phyloP scores from a whole-genome alignment of 2,888 invertebrate species.

The Xestia ashworthii region DNA sequence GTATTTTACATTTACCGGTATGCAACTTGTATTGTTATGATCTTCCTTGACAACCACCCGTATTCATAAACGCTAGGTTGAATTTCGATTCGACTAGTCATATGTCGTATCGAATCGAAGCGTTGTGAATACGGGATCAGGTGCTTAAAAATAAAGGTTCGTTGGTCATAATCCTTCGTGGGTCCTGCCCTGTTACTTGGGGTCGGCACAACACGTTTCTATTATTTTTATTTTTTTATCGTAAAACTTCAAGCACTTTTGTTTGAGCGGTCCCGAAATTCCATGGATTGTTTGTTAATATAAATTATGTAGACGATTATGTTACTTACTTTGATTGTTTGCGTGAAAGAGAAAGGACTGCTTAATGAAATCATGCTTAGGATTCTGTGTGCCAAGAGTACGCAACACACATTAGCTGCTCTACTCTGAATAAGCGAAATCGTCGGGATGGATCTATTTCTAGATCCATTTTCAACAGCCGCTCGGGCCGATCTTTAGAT shows the following conservation, averaged over 20 bases:
- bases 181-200: too few relatives aligned
- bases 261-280: constrained; percentile 7
- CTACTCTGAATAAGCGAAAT: too few relatives aligned
- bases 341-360: not conserved
- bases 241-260: constrained; percentile 41
- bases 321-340: constrained; percentile 26
- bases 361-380: not conserved
- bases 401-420: not conserved
- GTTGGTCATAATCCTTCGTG: not conserved
- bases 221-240: constrained; percentile 38
- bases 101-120: too few relatives aligned
- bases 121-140: too few relatives aligned
- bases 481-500: too few relatives aligned
- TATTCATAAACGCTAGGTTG: too few relatives aligned
- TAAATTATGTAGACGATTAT: not conserved
- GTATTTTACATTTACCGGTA: too few relatives aligned
- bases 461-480: too few relatives aligned
- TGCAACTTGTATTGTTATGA: not conserved
- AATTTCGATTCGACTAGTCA: too few relatives aligned
- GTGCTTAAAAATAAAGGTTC: not conserved
- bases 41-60: too few relatives aligned
- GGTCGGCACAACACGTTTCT: too few relatives aligned
- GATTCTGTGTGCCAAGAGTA: not conserved
- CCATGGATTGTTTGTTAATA: constrained; percentile 28
- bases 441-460: too few relatives aligned